Evolutionary conservation across 2,888 invertebrate species (phyloP).

Genomic region (Amphipoea oculea): DNA sequence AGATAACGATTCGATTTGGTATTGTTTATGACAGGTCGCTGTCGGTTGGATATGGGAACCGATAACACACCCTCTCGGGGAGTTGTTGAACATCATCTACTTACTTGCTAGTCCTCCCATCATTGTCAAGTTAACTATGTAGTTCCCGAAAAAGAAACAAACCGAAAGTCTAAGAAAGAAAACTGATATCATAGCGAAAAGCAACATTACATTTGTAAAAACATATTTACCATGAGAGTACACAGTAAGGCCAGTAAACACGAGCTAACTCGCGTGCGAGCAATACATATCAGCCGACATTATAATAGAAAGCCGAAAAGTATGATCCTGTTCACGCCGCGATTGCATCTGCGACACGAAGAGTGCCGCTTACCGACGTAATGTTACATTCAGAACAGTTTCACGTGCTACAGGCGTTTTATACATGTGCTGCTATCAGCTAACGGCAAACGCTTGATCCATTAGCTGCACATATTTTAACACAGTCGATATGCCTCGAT

Average conservation of each 20-base stretch:
- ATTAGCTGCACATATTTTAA: background rate
- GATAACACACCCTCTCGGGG: background rate
- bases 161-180: background rate
- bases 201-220: background rate
- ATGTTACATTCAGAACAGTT: constrained; percentile 20
- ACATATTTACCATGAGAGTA: background rate
- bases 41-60: background rate
- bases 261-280: background rate
- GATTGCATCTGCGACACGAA: constrained; percentile 35
- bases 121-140: background rate
- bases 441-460: background rate
- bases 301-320: constrained; percentile 46
- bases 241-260: background rate
- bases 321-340: constrained; percentile 29
- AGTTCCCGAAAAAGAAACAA: background rate
- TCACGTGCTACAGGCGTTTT: background rate
- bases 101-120: background rate
- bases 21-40: constrained; percentile 31
- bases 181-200: background rate
- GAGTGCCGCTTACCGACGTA: constrained; percentile 3
- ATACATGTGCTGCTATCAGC: background rate
- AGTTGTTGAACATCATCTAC: background rate
- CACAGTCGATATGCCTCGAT: background rate
- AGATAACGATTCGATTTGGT: constrained; percentile 11
- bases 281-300: constrained; percentile 21